phyloP scores from a whole-genome alignment of 2,113 vertebrate genomes.

The Channa maculata region DNA sequence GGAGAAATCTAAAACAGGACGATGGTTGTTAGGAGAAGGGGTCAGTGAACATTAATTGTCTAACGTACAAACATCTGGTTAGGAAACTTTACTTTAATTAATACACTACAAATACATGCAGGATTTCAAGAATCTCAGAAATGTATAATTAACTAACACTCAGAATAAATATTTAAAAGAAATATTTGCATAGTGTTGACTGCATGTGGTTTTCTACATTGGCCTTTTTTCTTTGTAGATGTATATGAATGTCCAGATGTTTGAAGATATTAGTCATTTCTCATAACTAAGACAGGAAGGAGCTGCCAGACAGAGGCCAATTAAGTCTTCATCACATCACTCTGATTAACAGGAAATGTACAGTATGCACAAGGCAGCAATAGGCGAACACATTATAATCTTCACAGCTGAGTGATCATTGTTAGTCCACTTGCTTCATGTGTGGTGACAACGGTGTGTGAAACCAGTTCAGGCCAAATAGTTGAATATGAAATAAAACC shows the following conservation, averaged over 20 bases:
- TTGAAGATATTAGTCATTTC: constrained; percentile 29
- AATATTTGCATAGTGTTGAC: background rate
- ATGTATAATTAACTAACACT: background rate
- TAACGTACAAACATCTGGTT: too few relatives aligned
- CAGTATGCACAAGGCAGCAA: constrained; percentile 34
- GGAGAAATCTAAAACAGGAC: background rate
- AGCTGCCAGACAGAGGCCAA: constrained; percentile 46
- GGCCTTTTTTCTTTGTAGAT: background rate
- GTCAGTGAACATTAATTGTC: too few relatives aligned
- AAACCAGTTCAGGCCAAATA: background rate
- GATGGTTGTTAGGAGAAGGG: too few relatives aligned
- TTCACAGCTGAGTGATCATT: constrained; percentile 46
- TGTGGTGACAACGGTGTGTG: background rate
- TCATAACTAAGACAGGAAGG: constrained; percentile 53
- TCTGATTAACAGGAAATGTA: constrained; percentile 44
- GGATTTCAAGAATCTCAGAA: background rate
- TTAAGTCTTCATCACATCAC: constrained; percentile 45
- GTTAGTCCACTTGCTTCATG: constrained; percentile 16
- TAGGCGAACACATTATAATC: constrained; percentile 17
- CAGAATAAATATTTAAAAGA: background rate
- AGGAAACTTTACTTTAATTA: too few relatives aligned
- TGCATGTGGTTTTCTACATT: background rate
- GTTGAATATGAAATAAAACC: constrained; percentile 5
- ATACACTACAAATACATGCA: background rate
- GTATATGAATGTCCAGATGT: background rate